Percentiles rank a stretch among this genome's conserved stretches.
Conservation (phyloP, 2,888 invertebrate species). For the Tipula helvola region DNA sequence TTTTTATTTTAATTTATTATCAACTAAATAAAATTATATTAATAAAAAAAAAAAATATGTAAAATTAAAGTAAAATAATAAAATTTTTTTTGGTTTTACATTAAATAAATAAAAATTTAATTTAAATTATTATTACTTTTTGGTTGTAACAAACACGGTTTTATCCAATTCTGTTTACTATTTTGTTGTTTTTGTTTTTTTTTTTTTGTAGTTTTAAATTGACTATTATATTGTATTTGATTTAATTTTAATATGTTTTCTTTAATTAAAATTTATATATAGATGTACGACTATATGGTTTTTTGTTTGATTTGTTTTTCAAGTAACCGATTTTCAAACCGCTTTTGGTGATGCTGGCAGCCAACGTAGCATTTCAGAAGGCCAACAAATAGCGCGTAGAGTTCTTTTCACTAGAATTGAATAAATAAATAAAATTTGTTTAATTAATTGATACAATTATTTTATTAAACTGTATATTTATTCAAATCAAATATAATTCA, state of each 20-base stretch:
- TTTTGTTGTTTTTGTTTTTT: conserved; percentile 4
- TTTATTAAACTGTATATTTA: no score
- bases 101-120: background rate
- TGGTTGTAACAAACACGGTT: background rate
- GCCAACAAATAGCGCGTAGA: conserved; percentile 36
- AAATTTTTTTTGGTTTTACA: background rate
- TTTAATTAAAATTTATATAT: background rate
- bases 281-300: background rate
- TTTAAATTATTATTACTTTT: conserved; percentile 5
- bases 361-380: conserved; percentile 36
- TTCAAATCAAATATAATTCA: no score
- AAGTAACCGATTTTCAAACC: conserved; percentile 21
- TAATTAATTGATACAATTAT: no score
- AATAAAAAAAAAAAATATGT: conserved; percentile 13
- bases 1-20: conserved; percentile 14
- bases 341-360: conserved; percentile 37
- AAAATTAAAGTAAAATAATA: background rate
- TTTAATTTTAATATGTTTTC: background rate
- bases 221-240: background rate
- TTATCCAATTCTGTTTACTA: conserved; percentile 7
- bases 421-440: background rate
- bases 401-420: conserved; percentile 31
- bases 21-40: conserved; percentile 10
- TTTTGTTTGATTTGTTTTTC: background rate
- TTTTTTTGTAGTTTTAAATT: background rate